Conservation (phyloP, 2,113 vertebrate species). For the Dicaeum eximium region DNA sequence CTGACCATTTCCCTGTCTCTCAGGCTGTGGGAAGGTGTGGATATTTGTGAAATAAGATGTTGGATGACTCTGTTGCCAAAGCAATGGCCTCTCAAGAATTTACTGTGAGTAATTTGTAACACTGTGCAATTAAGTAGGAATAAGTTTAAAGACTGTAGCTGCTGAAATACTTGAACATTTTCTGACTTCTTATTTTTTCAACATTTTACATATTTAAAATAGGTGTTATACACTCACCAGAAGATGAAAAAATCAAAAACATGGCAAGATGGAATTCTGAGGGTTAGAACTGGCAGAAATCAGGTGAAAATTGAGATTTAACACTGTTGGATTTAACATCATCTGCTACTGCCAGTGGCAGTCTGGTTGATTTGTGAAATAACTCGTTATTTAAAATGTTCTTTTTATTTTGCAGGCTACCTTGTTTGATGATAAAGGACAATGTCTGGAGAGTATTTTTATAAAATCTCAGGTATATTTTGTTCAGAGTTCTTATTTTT, state of each 20-base stretch:
- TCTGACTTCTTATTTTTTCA: background rate
- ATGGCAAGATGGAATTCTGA: constrained; percentile 80
- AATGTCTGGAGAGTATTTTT: constrained; percentile 76
- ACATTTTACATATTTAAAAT: background rate
- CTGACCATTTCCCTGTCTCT: background rate
- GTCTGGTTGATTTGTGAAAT: background rate
- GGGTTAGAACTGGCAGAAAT: constrained; percentile 45
- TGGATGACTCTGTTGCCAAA: background rate
- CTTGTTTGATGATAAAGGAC: constrained; percentile 77
- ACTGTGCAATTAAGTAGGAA: background rate
- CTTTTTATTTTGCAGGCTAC: constrained; percentile 61
- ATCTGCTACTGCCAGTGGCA: background rate
- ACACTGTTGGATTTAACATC: fast-evolving
- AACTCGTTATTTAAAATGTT: background rate
- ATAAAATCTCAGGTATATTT: constrained; percentile 72
- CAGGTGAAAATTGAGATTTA: constrained; percentile 59
- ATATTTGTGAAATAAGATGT: background rate
- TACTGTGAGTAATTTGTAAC: constrained; percentile 49
- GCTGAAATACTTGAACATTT: background rate
- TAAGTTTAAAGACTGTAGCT: background rate
- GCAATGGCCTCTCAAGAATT: constrained; percentile 64
- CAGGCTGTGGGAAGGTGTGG: background rate
- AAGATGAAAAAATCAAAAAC: constrained; percentile 80
- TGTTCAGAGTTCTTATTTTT: background rate
- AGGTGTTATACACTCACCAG: constrained; percentile 80